Evolutionary conservation across 1,140 invertebrate genomes (phyloP).

Genomic region (Ceratina australensis): DNA sequence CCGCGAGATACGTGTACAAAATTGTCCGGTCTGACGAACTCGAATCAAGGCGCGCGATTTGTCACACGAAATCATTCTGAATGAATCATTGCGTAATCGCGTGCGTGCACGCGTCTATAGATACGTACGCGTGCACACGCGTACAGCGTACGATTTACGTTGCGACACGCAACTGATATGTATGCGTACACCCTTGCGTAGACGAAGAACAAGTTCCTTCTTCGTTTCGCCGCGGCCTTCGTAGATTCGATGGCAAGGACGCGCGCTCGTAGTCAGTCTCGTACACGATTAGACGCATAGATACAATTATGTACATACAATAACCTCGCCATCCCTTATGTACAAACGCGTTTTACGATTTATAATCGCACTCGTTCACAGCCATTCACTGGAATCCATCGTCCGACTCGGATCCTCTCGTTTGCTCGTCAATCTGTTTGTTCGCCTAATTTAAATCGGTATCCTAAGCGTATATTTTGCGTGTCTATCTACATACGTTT

Average conservation of each 20-base stretch:
- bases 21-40: background rate
- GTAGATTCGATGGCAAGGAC: background rate
- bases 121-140: background rate
- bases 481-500: slow-evolving; percentile 20
- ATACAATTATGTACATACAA: background rate
- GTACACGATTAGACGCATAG: slow-evolving; percentile 2
- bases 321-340: background rate
- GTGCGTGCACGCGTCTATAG: background rate
- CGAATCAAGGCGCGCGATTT: background rate
- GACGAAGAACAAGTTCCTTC: background rate
- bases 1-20: background rate
- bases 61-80: background rate
- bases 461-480: background rate
- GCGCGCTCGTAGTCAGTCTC: background rate
- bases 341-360: background rate
- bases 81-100: slow-evolving; percentile 10
- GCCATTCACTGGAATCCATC: background rate
- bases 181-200: background rate
- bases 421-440: background rate
- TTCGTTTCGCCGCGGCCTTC: background rate
- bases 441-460: slow-evolving; percentile 1
- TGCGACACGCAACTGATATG: background rate
- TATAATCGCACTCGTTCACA: slow-evolving; percentile 14
- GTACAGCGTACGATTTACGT: background rate
- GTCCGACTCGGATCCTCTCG: background rate